A percentile compares a stretch with the other conserved stretches of the same genome.
Evolutionary conservation across 2,888 invertebrate genomes (phyloP).

Genomic region (Drosophila nigricruria): DNA sequence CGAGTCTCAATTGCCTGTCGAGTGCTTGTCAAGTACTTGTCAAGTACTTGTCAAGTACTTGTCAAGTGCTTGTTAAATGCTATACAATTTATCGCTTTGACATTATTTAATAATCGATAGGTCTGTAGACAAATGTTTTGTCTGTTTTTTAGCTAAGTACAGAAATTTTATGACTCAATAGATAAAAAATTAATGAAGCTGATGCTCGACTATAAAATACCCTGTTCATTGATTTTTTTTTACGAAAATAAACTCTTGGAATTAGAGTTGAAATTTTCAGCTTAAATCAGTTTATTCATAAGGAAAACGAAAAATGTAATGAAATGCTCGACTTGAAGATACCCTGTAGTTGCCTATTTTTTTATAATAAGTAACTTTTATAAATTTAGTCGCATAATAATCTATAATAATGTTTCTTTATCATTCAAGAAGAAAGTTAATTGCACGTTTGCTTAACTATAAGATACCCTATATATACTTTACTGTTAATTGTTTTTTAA

Average conservation of each 20-base stretch:
- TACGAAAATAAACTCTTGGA: too few relatives aligned
- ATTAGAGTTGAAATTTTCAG: neutral
- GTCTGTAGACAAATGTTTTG: conserved; percentile 23
- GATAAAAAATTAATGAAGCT: neutral
- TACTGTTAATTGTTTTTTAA: neutral
- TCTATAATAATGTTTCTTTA: neutral
- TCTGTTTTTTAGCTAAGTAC: conserved; percentile 17
- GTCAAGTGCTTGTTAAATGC: conserved; percentile 25
- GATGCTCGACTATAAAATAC: neutral
- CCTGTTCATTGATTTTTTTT: neutral
- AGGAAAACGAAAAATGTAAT: neutral
- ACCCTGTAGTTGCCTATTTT: neutral
- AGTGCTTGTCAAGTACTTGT: conserved; percentile 31
- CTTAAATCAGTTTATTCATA: neutral
- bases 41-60: conserved; percentile 26
- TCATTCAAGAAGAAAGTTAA: too few relatives aligned
- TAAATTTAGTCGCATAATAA: neutral
- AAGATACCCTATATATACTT: neutral
- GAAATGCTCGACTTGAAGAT: neutral
- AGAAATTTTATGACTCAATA: neutral
- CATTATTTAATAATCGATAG: conserved; percentile 33
- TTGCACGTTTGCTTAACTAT: neutral
- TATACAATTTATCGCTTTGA: conserved; percentile 50
- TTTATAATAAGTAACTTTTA: neutral
- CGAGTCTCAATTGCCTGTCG: conserved; percentile 27